These are phyloP conservation scores for Coreoperca whiteheadi DNA, from an alignment of 2,113 vertebrate species.

Conservation along the genomic window DNA sequence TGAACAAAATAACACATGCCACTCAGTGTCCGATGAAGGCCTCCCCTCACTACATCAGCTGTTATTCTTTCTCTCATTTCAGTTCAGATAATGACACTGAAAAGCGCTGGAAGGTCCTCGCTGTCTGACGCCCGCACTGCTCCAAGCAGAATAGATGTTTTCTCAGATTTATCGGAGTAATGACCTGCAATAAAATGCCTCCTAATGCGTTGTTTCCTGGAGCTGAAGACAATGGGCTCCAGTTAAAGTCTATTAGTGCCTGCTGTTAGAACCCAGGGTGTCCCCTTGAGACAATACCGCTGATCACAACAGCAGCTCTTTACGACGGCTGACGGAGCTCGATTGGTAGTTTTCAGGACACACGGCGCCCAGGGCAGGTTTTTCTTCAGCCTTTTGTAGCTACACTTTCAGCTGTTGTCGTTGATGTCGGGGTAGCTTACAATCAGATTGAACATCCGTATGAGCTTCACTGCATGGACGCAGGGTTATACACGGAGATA, in stretches of 20 bases:
- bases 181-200: conserved; percentile 35
- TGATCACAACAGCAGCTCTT: conserved; percentile 12
- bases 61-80: background rate
- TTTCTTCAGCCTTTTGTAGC: no score
- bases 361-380: background rate
- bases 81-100: background rate
- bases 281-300: background rate
- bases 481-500: no score
- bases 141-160: background rate
- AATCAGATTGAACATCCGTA: no score
- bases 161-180: conserved; percentile 16
- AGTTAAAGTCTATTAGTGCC: conserved; percentile 57
- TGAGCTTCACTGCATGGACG: no score
- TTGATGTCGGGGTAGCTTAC: no score
- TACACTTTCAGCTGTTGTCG: background rate
- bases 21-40: background rate
- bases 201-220: conserved; percentile 36
- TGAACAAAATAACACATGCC: background rate
- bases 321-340: background rate
- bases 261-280: conserved; percentile 32
- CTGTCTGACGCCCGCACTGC: background rate
- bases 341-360: background rate
- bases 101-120: background rate
- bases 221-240: conserved; percentile 32
- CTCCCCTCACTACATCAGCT: background rate